Conservation (phyloP, 2,888 invertebrate genomes). For the Sesamia inferens region DNA sequence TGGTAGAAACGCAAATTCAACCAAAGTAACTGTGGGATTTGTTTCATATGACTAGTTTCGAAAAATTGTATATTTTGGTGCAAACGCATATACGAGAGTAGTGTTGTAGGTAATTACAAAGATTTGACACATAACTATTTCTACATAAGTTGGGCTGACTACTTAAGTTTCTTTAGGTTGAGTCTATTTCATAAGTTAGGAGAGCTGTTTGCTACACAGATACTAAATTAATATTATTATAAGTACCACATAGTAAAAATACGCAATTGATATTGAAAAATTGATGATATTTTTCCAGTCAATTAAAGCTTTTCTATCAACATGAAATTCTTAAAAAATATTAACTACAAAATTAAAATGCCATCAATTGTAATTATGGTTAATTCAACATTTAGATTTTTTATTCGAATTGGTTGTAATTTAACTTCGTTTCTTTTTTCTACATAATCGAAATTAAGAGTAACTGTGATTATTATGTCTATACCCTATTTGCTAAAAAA, state of each 20-base stretch:
- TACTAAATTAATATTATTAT: slow-evolving; percentile 58
- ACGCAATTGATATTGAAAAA: slow-evolving; percentile 62
- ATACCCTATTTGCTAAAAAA: slow-evolving; percentile 69
- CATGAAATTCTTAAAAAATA: slow-evolving; percentile 61
- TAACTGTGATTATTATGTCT: slow-evolving; percentile 77
- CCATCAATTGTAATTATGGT: slow-evolving; percentile 60
- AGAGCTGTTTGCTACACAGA: slow-evolving; percentile 58
- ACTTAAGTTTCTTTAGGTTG: slow-evolving; percentile 33
- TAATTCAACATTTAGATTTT: slow-evolving; percentile 52
- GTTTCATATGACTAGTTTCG: slow-evolving; percentile 1
- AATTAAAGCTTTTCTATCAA: slow-evolving; percentile 69
- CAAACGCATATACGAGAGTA: slow-evolving; percentile 10
- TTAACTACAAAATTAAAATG: slow-evolving; percentile 68
- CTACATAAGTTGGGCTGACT: slow-evolving; percentile 51
- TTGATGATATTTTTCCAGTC: slow-evolving; percentile 57
- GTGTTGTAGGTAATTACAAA: slow-evolving; percentile 26
- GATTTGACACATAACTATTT: slow-evolving; percentile 45
- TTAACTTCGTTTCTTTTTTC: slow-evolving; percentile 60
- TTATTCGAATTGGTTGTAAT: slow-evolving; percentile 43
- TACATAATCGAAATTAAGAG: slow-evolving; percentile 67
- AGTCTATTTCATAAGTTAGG: slow-evolving; percentile 41
- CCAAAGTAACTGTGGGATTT: background rate
- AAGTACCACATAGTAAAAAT: slow-evolving; percentile 61
- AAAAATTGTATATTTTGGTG: slow-evolving; percentile 9
- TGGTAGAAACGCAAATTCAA: background rate